phyloP scores from a whole-genome alignment of 2,113 vertebrate genomes.

The Pomatostomus ruficeps region DNA sequence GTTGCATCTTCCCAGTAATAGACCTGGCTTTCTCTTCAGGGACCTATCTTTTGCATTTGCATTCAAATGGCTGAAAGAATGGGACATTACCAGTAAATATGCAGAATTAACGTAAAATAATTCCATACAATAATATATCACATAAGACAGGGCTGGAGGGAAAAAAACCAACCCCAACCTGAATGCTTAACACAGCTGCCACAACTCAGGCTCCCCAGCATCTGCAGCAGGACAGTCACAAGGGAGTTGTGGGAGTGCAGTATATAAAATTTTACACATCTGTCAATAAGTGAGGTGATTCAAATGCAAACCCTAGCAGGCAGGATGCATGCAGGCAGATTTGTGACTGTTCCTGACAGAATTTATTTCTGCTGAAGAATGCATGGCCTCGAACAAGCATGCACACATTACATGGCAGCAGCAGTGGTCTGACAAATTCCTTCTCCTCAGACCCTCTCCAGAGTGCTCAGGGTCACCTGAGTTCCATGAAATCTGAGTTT shows the following conservation, averaged over 20 bases:
- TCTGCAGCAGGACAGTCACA: slow-evolving; percentile 47
- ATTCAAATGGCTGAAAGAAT: not conserved
- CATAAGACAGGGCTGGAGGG: not conserved
- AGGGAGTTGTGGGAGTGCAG: slow-evolving; percentile 55
- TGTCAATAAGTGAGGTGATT: slow-evolving; percentile 61
- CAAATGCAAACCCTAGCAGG: slow-evolving; percentile 52
- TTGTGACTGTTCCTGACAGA: slow-evolving; percentile 27
- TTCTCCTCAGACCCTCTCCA: not conserved
- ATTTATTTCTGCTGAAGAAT: slow-evolving; percentile 42
- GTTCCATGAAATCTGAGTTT: not conserved
- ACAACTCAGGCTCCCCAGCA: slow-evolving; percentile 44
- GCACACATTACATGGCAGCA: not conserved
- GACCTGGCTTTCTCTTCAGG: slow-evolving; percentile 9
- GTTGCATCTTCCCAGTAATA: slow-evolving; percentile 33
- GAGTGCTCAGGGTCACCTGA: not conserved
- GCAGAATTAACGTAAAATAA: slow-evolving; percentile 24
- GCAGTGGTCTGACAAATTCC: not conserved
- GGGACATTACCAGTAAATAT: slow-evolving; percentile 13
- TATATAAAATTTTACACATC: slow-evolving; percentile 61
- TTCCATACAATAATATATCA: slow-evolving; percentile 33
- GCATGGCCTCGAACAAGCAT: not conserved
- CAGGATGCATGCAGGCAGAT: slow-evolving; percentile 39
- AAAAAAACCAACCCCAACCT: not conserved
- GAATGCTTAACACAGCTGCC: slow-evolving; percentile 54
- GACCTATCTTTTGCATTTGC: not conserved